phyloP scores from a whole-genome alignment of 2,113 vertebrate species.

The Cryptotis parvus region DNA sequence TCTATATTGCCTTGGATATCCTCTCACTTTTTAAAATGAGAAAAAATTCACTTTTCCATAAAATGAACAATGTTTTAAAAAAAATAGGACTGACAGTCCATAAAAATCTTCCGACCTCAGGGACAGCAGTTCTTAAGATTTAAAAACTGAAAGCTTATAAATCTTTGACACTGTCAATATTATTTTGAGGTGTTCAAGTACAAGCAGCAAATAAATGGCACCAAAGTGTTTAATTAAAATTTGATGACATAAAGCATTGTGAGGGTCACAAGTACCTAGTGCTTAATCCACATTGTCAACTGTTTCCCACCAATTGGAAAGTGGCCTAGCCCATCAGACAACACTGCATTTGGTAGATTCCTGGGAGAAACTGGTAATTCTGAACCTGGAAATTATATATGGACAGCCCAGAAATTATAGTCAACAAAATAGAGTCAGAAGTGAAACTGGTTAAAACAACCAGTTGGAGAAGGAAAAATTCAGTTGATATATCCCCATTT shows the following conservation, averaged over 20 bases:
- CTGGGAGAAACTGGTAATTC: not conserved
- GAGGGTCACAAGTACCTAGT: not conserved
- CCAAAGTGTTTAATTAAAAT: slow-evolving; percentile 21
- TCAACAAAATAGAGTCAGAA: not conserved
- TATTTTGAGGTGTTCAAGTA: slow-evolving; percentile 39
- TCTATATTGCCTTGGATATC: not conserved
- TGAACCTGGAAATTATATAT: not conserved
- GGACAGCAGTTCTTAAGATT: not conserved
- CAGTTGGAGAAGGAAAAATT: not conserved
- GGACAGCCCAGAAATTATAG: not conserved
- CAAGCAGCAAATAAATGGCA: not conserved
- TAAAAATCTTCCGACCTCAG: not conserved
- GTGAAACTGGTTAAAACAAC: not conserved
- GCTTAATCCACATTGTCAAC: not conserved
- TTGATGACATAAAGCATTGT: not conserved
- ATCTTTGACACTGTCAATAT: slow-evolving; percentile 8
- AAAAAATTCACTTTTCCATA: not conserved
- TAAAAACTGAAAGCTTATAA: slow-evolving; percentile 36
- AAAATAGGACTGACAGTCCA: not conserved
- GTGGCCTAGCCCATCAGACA: not conserved
- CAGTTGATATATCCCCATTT: not conserved
- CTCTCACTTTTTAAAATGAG: not conserved
- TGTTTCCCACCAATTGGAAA: slow-evolving; percentile 11
- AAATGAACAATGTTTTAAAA: not conserved
- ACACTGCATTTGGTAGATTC: not conserved